Base-by-base conservation (phyloP, 2,888 invertebrate genomes). In the Drosophila mimica region DNA sequence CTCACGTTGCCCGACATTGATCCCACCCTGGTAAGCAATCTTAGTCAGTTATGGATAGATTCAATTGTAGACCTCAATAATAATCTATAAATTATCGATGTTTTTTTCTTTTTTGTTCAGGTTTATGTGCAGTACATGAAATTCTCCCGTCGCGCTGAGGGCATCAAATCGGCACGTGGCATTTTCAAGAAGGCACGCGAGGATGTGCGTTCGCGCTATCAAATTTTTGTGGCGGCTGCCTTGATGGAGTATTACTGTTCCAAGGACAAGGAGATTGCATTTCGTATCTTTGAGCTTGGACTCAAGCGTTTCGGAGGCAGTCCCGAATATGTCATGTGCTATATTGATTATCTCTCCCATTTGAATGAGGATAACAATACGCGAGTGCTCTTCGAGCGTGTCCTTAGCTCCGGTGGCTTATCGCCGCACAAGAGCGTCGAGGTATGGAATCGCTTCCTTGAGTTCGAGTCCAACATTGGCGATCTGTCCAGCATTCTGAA, bases 311-410 rank as follows among this genome's bases (percentile, higher is more conserved):
- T 98, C 93, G 97, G 97, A 0, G 97, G 98, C 86, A 97, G 97
- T 90, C 98, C 99, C 0, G 99, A 99, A 83, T 99, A 99, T 90
- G 97, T 99, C 67, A 94, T 98, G 78, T 97, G 98, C 88, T 99
- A 99, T 91, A 97, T 99, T 71, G 99, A 99, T 93, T 99, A 99
- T 90, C 93, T 99, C 64, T 98, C 99, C 11, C 99, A 99, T 95
- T 94, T 99, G 48, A 99, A 99, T 93, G 99, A 99, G 95, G 99
- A 99, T 92, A 99, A 99, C 93, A 99, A 99, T 93, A 99, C 99
- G 0, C 94, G 99, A 60, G 99, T 99, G n/a, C 94, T 99, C 49
- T 99, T 99, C 94, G 99, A 99, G 93, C 94, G 99, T 20, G 98
- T 99, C 3, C 94, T 99, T 1, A 98, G 98, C 0, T 98, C 98